phyloP scores from a whole-genome alignment of 64 coral and sea anemone genomes.

The Hydrozoanthus tunicans region DNA sequence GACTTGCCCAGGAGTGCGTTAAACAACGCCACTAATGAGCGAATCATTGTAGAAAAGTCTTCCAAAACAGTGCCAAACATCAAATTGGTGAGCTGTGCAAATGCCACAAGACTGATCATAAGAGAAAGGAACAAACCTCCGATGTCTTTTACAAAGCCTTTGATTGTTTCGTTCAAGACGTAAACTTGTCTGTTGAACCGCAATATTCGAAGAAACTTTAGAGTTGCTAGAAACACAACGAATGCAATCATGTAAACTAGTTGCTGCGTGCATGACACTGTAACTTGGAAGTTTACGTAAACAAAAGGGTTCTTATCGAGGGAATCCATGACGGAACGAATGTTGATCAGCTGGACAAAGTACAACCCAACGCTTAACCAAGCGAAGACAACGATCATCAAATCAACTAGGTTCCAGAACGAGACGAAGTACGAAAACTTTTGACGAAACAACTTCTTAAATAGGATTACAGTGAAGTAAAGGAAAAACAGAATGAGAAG shows the following conservation, averaged over 20 bases:
- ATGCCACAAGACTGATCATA: conserved; percentile 7
- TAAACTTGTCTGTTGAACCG: conserved; percentile 32
- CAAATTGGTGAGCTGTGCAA: conserved; percentile 25
- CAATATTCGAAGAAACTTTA: conserved; percentile 41
- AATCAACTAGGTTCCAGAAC: conserved; percentile 30
- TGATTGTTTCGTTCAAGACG: conserved; percentile 22
- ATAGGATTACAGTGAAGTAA: conserved; percentile 30
- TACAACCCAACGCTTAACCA: conserved; percentile 9
- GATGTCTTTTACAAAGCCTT: conserved; percentile 30
- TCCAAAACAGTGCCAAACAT: background rate
- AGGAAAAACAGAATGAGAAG: conserved; percentile 19
- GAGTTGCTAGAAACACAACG: conserved; percentile 16
- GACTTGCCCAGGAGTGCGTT: conserved; percentile 36
- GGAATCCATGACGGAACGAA: conserved; percentile 25
- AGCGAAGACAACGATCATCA: conserved; percentile 19
- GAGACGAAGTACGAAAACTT: background rate
- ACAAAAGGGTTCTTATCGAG: conserved; percentile 30
- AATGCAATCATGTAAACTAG: conserved; percentile 15
- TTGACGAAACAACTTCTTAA: conserved; percentile 16
- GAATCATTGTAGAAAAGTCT: conserved; percentile 38
- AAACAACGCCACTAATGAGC: conserved; percentile 33
- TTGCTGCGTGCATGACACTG: background rate
- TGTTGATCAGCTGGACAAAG: conserved; percentile 7
- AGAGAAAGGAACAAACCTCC: conserved; percentile 25
- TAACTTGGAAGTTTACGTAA: conserved; percentile 45